Evolutionary conservation across 2,888 invertebrate genomes (phyloP).

Genomic region (Odiellus spinosus): DNA sequence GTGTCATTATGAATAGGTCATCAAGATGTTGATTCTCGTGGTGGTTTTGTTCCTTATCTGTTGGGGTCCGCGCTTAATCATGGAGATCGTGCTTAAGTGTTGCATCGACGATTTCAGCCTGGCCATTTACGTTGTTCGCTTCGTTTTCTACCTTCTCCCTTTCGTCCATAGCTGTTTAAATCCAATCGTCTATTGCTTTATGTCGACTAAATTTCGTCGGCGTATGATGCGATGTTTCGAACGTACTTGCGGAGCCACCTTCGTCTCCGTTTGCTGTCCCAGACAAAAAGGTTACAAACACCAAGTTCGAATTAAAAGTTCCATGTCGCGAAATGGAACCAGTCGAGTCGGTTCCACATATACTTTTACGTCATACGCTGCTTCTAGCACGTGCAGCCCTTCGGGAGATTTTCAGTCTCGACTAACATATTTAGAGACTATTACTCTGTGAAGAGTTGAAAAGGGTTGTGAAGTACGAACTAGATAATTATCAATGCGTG

Average conservation of each 20-base stretch:
- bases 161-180: conserved; percentile 26
- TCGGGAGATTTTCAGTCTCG: neutral
- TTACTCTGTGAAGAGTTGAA: no score
- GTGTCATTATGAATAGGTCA: no score
- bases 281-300: neutral
- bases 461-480: no score
- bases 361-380: conserved; percentile 8
- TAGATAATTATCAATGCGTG: no score
- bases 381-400: conserved; percentile 1
- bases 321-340: conserved; percentile 4
- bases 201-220: conserved; percentile 27
- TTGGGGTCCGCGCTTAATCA: conserved; percentile 36
- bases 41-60: conserved; percentile 34
- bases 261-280: neutral
- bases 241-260: conserved; percentile 5
- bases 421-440: no score
- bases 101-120: conserved; percentile 23
- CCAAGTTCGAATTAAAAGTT: conserved; percentile 5
- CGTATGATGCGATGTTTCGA: conserved; percentile 23
- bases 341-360: conserved; percentile 10
- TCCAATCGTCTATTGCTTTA: conserved; percentile 29
- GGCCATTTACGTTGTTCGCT: conserved; percentile 24
- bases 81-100: conserved; percentile 30
- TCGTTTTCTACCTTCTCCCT: conserved; percentile 24
- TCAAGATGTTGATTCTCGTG: conserved; percentile 38